These are phyloP conservation scores for Aramus guarauna DNA, from an alignment of 2,113 vertebrate genomes.

Conservation along the genomic window DNA sequence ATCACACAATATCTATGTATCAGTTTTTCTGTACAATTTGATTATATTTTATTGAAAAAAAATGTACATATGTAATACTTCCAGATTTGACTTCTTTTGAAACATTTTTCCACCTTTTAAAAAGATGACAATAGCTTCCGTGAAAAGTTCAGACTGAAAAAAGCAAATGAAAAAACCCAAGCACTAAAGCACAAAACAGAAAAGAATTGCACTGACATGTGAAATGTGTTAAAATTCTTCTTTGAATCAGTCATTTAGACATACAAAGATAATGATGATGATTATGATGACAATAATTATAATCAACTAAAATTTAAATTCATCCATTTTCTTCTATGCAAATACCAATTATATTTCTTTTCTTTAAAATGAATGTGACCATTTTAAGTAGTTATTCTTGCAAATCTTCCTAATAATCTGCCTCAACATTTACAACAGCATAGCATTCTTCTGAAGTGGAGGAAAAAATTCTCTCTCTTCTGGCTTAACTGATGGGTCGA, in stretches of 20 bases:
- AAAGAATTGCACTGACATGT: constrained; percentile 63
- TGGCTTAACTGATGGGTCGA: background rate
- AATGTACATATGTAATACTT: background rate
- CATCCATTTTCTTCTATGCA: constrained; percentile 62
- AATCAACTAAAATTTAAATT: constrained; percentile 72
- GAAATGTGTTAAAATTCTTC: constrained; percentile 59
- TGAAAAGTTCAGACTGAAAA: constrained; percentile 60
- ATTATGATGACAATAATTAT: constrained; percentile 70
- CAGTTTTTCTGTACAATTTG: background rate
- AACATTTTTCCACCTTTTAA: constrained; percentile 18
- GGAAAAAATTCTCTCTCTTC: background rate
- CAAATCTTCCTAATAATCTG: constrained; percentile 53
- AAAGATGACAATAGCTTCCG: constrained; percentile 51
- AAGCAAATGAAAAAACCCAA: constrained; percentile 52
- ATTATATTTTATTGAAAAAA: background rate
- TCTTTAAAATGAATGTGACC: constrained; percentile 55
- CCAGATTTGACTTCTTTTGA: constrained; percentile 19
- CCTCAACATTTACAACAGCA: constrained; percentile 37
- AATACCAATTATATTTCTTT: constrained; percentile 70
- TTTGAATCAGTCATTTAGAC: constrained; percentile 64
- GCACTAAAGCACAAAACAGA: constrained; percentile 36
- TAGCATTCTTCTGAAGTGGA: background rate
- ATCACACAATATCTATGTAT: background rate
- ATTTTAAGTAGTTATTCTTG: constrained; percentile 59
- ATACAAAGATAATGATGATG: constrained; percentile 70